phyloP scores from a whole-genome alignment of 30 jellyfish, hydroid and myxozoan species.

The Cassiopea xamachana region DNA sequence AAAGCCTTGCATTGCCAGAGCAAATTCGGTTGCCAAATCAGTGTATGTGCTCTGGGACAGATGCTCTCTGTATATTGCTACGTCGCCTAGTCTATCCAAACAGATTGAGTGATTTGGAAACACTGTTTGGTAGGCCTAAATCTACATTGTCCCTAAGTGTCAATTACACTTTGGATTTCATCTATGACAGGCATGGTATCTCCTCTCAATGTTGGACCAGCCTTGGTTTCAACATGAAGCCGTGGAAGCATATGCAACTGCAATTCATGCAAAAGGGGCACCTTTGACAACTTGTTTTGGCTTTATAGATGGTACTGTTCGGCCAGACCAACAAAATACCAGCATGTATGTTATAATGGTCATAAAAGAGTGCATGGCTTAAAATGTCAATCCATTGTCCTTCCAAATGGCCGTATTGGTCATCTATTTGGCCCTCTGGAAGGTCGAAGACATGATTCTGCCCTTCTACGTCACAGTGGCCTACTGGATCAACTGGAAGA shows the following conservation, averaged over 20 bases:
- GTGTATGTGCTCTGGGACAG: slow-evolving; percentile 19
- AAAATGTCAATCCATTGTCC: background rate
- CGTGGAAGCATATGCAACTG: slow-evolving; percentile 6
- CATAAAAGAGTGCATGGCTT: slow-evolving; percentile 16
- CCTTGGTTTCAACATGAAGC: slow-evolving; percentile 28
- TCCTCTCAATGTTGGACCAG: slow-evolving; percentile 18
- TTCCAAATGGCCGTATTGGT: background rate
- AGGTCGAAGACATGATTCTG: background rate
- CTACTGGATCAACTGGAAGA: background rate
- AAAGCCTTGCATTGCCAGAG: slow-evolving; percentile 8
- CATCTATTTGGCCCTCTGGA: background rate
- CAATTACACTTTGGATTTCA: slow-evolving; percentile 6
- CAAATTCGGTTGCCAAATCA: background rate
- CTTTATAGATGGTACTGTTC: slow-evolving; percentile 12
- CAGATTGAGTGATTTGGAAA: background rate
- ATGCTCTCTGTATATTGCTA: slow-evolving; percentile 6
- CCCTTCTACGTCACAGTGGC: background rate
- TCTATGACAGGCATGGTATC: slow-evolving; percentile 26
- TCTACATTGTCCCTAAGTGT: slow-evolving; percentile 9
- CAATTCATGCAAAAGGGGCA: slow-evolving; percentile 30
- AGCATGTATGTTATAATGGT: slow-evolving; percentile 18
- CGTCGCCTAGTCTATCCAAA: slow-evolving; percentile 11
- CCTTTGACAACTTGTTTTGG: slow-evolving; percentile 23
- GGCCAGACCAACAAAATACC: background rate
- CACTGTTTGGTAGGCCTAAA: slow-evolving; percentile 31